phyloP scores from a whole-genome alignment of 2,888 invertebrate genomes.

The Plemyria rubiginata region DNA sequence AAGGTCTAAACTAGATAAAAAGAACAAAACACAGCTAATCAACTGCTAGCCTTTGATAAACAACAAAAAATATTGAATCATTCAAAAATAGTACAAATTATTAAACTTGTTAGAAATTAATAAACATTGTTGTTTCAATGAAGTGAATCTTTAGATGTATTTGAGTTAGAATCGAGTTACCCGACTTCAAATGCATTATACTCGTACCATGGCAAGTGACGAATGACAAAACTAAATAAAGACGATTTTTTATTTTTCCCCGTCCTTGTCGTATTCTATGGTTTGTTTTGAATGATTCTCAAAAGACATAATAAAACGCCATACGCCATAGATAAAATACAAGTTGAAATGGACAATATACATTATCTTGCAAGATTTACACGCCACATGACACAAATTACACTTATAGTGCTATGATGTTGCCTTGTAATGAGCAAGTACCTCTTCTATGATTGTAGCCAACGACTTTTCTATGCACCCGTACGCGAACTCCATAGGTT shows the following conservation, averaged over 20 bases:
- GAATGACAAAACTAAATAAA: too few species aligned
- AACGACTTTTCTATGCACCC: slow-evolving; percentile 89
- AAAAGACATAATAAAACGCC: neutral
- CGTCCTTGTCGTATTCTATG: neutral
- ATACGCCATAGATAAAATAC: slow-evolving; percentile 10
- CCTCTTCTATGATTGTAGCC: slow-evolving; percentile 87
- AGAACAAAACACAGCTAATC: neutral
- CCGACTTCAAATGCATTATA: too few species aligned
- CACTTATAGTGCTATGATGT: slow-evolving; percentile 52
- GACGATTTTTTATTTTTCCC: too few species aligned
- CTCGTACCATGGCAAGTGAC: too few species aligned
- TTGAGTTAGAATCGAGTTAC: too few species aligned
- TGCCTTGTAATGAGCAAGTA: slow-evolving; percentile 60
- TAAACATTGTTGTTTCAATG: too few species aligned
- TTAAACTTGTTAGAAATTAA: too few species aligned
- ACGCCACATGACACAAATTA: slow-evolving; percentile 37
- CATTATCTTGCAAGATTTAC: slow-evolving; percentile 14
- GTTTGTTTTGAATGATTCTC: slow-evolving; percentile 1
- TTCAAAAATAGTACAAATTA: too few species aligned
- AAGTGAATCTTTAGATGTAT: too few species aligned
- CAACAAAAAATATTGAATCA: neutral
- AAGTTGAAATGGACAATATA: slow-evolving; percentile 7
- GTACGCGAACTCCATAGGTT: slow-evolving; percentile 87
- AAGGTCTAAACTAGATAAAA: neutral
- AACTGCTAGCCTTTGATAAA: neutral